Percentiles rank a stretch among this genome's conserved stretches.
phyloP scores from a whole-genome alignment of 2,797 vertebrate genomes.

The Pipistrellus nathusii region DNA sequence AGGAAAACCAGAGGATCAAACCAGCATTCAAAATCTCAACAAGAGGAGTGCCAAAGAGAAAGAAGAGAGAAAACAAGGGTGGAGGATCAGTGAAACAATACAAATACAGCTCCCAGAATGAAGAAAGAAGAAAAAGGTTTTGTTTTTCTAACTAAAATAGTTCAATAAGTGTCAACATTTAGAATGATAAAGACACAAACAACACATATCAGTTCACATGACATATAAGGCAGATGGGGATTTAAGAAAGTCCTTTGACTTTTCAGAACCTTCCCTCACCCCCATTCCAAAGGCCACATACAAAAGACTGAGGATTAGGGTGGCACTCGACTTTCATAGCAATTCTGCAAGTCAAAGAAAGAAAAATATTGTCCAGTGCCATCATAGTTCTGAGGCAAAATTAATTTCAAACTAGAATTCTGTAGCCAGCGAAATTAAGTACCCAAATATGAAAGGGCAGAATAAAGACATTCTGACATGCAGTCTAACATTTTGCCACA shows the following conservation, averaged over 20 bases:
- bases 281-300: background rate
- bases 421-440: slow-evolving; percentile 2
- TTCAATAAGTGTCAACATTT: background rate
- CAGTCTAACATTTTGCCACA: background rate
- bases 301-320: background rate
- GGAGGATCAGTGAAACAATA: background rate
- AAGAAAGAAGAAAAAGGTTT: background rate
- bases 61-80: background rate
- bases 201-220: background rate
- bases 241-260: background rate
- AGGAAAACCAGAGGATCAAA: background rate
- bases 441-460: background rate
- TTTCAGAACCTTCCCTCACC: background rate
- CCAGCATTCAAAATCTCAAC: background rate
- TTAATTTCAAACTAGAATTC: slow-evolving; percentile 23
- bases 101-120: background rate
- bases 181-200: background rate
- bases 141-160: background rate
- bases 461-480: background rate
- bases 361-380: background rate
- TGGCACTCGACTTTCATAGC: background rate
- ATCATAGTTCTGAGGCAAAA: background rate
- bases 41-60: background rate
- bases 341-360: background rate
- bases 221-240: background rate